Percentiles rank a stretch among this genome's conserved stretches.
Conservation (phyloP, 2,113 vertebrate species). For the Sinosuthora webbiana region DNA sequence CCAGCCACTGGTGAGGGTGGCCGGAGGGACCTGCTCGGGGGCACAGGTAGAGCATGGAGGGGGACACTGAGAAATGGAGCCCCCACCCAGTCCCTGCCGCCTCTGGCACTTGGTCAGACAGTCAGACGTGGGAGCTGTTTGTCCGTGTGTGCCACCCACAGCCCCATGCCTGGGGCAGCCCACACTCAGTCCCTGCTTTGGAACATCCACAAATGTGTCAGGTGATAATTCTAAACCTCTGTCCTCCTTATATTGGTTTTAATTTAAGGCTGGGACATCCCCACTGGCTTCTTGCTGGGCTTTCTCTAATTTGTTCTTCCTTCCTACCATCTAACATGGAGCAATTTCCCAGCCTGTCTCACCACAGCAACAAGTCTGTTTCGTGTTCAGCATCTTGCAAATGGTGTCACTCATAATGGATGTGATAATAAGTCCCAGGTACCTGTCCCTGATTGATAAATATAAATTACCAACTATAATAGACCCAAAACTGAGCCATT, state of each 20-base stretch:
- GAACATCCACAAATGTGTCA: too few species aligned
- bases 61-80: neutral
- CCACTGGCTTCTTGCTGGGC: neutral
- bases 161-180: fast-evolving
- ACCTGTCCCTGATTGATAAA: constrained; percentile 4
- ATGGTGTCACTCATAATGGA: constrained; percentile 1
- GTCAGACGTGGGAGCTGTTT: neutral
- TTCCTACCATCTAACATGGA: neutral
- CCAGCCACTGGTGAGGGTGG: constrained; percentile 78
- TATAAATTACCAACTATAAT: constrained; percentile 10
- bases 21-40: fast-evolving
- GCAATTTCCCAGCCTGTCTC: neutral
- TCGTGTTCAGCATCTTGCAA: neutral
- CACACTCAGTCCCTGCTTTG: neutral
- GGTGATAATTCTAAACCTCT: neutral
- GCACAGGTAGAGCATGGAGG: neutral
- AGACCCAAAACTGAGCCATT: neutral
- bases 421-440: constrained; percentile 24
- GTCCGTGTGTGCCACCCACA: fast-evolving
- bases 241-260: neutral
- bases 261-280: neutral
- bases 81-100: fast-evolving
- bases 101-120: fast-evolving
- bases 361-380: neutral
- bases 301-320: neutral